Percentiles rank a stretch among this genome's conserved stretches.
Evolutionary conservation across 2,888 invertebrate species (phyloP).

Genomic region (Steinernema scapterisci): DNA sequence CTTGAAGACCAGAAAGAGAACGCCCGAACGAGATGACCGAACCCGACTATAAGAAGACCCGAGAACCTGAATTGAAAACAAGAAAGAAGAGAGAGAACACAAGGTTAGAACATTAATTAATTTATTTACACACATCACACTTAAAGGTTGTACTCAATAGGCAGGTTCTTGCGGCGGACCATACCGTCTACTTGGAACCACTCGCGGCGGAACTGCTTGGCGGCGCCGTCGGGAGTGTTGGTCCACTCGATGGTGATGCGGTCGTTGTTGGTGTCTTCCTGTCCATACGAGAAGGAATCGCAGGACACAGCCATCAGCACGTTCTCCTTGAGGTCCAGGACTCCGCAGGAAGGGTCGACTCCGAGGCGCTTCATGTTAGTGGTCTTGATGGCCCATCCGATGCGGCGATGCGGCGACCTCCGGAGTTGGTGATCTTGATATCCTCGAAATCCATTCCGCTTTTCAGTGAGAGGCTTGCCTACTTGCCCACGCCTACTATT

Average conservation of each 20-base stretch:
- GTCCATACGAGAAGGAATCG: conserved; percentile 56
- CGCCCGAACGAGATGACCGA: too few relatives aligned
- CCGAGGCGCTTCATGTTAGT: conserved; percentile 60
- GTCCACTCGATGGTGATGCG: conserved; percentile 53
- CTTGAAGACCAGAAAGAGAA: too few relatives aligned
- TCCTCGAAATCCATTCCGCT: too few relatives aligned
- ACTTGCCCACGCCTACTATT: too few relatives aligned
- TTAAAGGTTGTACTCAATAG: conserved; percentile 57
- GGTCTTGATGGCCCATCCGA: conserved; percentile 63
- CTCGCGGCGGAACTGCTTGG: conserved; percentile 51
- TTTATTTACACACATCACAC: not conserved
- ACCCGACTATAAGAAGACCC: too few relatives aligned
- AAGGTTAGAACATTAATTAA: not conserved
- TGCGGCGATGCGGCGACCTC: conserved; percentile 54
- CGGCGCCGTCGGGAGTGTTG: conserved; percentile 51
- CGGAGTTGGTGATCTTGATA: conserved; percentile 50
- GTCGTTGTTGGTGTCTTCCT: conserved; percentile 53
- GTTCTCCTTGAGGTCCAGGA: conserved; percentile 60
- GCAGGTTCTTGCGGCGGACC: conserved; percentile 58
- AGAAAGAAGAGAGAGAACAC: not conserved
- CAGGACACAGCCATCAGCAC: conserved; percentile 58
- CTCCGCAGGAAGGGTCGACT: conserved; percentile 59
- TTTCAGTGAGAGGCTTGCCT: too few relatives aligned
- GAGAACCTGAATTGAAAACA: too few relatives aligned
- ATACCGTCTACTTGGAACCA: conserved; percentile 59